Evolutionary conservation across 2,888 invertebrate species (phyloP).

Genomic region (Oscheius onirici): DNA sequence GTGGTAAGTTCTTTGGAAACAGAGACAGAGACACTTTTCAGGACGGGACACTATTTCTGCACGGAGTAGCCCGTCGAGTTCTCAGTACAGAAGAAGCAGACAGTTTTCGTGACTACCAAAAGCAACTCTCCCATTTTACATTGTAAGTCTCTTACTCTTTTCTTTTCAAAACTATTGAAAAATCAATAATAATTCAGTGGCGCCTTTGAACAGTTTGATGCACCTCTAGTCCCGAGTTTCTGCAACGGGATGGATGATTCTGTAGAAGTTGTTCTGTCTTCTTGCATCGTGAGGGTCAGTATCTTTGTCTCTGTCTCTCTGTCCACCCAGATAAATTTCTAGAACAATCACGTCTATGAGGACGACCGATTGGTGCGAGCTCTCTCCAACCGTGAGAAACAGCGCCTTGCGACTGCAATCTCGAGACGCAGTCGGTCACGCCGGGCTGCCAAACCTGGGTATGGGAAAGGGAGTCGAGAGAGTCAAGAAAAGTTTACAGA

Average conservation of each 20-base stretch:
- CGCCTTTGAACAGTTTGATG: constrained; percentile 12
- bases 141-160: too few relatives aligned
- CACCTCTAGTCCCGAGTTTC: constrained; percentile 48
- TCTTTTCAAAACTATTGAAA: not conserved
- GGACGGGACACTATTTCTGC: constrained; percentile 50
- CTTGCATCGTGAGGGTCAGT: constrained; percentile 50
- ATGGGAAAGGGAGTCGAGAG: constrained; percentile 29
- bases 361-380: constrained; percentile 50
- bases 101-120: constrained; percentile 32
- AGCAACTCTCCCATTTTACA: constrained; percentile 37
- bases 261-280: constrained; percentile 48
- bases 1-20: constrained; percentile 37
- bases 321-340: not conserved
- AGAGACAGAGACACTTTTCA: constrained; percentile 13
- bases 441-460: not conserved
- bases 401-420: constrained; percentile 39
- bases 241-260: constrained; percentile 55
- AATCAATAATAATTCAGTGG: constrained; percentile 1
- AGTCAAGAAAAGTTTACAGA: constrained; percentile 13
- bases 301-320: not conserved
- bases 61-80: constrained; percentile 46
- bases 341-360: constrained; percentile 55
- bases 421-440: constrained; percentile 21
- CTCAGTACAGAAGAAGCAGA: constrained; percentile 41
- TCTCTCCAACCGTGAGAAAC: constrained; percentile 49